phyloP scores from a whole-genome alignment of 2,888 invertebrate genomes.

The Pristionchus maxplancki region DNA sequence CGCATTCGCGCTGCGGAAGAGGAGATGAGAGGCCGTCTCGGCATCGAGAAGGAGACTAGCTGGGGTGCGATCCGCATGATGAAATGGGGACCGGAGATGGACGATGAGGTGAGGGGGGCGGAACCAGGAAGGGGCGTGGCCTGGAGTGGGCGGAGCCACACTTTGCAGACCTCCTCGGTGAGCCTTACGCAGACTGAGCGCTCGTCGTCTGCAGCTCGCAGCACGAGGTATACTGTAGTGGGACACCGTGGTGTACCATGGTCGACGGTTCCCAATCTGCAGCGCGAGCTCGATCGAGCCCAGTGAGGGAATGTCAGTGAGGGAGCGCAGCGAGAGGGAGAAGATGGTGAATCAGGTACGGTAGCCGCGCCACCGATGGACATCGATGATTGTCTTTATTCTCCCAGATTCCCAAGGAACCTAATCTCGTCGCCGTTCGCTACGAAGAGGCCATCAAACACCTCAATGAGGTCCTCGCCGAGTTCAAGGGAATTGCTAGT shows the following conservation, averaged over 20 bases:
- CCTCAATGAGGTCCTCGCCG: background rate
- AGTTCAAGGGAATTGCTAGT: background rate
- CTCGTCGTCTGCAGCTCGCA: background rate
- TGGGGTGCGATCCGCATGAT: background rate
- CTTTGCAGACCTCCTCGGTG: background rate
- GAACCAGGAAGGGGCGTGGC: too few relatives aligned
- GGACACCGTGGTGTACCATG: background rate
- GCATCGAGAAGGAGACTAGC: background rate
- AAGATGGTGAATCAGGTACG: background rate
- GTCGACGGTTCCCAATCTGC: background rate
- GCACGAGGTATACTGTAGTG: background rate
- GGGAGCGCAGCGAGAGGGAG: background rate
- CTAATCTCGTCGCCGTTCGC: too few relatives aligned
- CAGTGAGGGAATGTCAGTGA: background rate
- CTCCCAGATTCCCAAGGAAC: background rate
- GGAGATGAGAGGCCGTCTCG: background rate
- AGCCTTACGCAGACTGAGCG: background rate
- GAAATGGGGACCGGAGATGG: background rate
- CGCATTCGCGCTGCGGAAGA: too few relatives aligned
- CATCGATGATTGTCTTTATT: background rate
- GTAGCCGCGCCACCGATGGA: background rate
- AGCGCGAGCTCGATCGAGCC: background rate
- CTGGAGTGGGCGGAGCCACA: too few relatives aligned
- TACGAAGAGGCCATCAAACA: background rate
- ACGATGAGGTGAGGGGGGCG: too few relatives aligned